Percentiles rank a stretch among this genome's conserved stretches.
Evolutionary conservation across 1,140 invertebrate genomes (phyloP).

Genomic region (Drosophila dunni): DNA sequence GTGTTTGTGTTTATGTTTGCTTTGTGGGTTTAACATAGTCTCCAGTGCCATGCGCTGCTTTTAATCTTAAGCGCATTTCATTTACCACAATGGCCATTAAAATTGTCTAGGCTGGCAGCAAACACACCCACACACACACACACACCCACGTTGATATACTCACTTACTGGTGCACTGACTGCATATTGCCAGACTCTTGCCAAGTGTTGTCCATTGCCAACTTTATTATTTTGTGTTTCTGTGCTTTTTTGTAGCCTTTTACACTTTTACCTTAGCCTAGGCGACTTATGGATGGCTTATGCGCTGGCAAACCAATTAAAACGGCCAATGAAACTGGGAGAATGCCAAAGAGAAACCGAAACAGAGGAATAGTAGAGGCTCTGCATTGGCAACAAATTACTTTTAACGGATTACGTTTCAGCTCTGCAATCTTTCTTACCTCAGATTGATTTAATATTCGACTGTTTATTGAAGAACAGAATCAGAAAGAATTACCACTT

Average conservation of each 20-base stretch:
- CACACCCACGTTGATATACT: not conserved
- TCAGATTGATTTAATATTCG: slow-evolving; percentile 34
- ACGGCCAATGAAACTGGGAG: slow-evolving; percentile 62
- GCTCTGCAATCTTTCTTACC: not conserved
- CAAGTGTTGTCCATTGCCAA: slow-evolving; percentile 40
- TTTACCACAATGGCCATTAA: slow-evolving; percentile 74
- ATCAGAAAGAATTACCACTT: not conserved
- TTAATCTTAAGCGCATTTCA: slow-evolving; percentile 82
- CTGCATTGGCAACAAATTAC: slow-evolving; percentile 67
- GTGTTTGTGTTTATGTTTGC: slow-evolving; percentile 76
- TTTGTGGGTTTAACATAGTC: slow-evolving; percentile 72
- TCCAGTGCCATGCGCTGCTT: slow-evolving; percentile 55
- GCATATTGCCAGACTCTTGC: slow-evolving; percentile 32
- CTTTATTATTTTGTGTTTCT: slow-evolving; percentile 29
- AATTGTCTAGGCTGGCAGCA: slow-evolving; percentile 59
- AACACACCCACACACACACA: slow-evolving; percentile 1
- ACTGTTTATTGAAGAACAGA: not conserved
- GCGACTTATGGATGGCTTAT: slow-evolving; percentile 74
- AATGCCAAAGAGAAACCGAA: slow-evolving; percentile 30
- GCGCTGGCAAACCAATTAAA: slow-evolving; percentile 77
- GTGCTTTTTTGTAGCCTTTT: slow-evolving; percentile 11
- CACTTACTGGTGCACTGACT: slow-evolving; percentile 19
- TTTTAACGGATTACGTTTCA: slow-evolving; percentile 59
- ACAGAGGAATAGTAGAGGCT: slow-evolving; percentile 15
- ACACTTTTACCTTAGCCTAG: slow-evolving; percentile 40